Base-by-base conservation (phyloP, 2,113 vertebrate genomes). In the Crocuta crocuta region DNA sequence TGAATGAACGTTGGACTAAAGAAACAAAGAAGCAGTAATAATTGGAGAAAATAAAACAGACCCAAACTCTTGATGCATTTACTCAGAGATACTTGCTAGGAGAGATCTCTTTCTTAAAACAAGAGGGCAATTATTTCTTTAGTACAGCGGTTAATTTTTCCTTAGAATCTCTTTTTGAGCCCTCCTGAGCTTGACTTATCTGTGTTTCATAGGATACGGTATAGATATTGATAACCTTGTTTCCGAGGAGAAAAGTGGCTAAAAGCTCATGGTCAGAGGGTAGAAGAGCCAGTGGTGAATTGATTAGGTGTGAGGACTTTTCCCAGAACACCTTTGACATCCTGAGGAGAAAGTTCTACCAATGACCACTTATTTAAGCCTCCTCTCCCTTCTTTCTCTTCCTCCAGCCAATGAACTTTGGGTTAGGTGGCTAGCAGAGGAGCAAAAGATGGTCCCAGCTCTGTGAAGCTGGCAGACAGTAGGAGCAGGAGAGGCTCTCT, bases 91-190 rank as follows among this genome's bases (percentile, higher is more conserved):
- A 21, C 45, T 83, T 96, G 58, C n/a, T 84, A 89, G 78, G 58
- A 93, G 79, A 83, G 15, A 88, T 33, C 33, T 26, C 35, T 80
- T 93, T 97, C 48, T 87, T 82, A 39, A 88, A 65, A 61, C 28
- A 66, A 35, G 4, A 50, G 50, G 13, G 73, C 12, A 17, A 16
- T 70, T 86, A 78, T 79, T 45, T 89, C 53, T 90, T 95, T 19
- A 91, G 5, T n/a, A 5, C 31, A 45, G 3, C 65, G 78, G 7
- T 74, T 61, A 55, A 48, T 84, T 96, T 65, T 79, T 94, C 61
- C 33, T 87, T 68, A 55, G 19, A 65, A 5, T 94, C 19, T 95
- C 66, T 82, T 48, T 43, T 55, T 28, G 26, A 86, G 33, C 39
- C 81, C 0, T 66, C 16, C 33, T 43, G 45, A 55, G 16, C 5